Base-by-base conservation (phyloP, 2,113 vertebrate genomes). In the Mola mola region DNA sequence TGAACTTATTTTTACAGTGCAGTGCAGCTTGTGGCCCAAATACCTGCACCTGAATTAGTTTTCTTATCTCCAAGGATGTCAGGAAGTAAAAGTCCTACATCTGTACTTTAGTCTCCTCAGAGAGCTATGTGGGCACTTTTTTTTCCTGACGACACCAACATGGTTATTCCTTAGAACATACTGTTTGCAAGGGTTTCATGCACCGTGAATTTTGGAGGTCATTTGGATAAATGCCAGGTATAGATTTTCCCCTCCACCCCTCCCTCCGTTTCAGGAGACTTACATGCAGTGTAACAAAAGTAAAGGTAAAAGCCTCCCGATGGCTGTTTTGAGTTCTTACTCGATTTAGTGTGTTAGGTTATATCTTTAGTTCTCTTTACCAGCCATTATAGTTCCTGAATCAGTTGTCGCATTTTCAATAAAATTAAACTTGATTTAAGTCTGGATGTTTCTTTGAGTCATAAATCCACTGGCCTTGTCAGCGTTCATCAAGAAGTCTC, bases 71-170 rank as follows among this genome's bases (percentile, higher is more conserved):
- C 3, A 38, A 74, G 42, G 26, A 41, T n/a, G 19, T 29, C 34
- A 68, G 76, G 56, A 62, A 41, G 63, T 42, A 33, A 34, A 52
- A 17, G 75, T 11, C n/a, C 58, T 47, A 53, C 58, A 9, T 71
- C 79, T 83, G 66, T 85, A 59, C 26, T 75, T 81, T 7, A 16
- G 41, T 66, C 79, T 75, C 79, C 81, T 72, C 66, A 49, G 61
- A 75, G 75, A 83, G 64, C 77, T 50, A 79, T 19, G 26, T 7
- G 29, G 63, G 69, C 78, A 75, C 61, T 75, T 72, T 78, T 83
- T 75, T 61, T 82, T n/a, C n/a, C n/a, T n/a, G 86, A 86, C 85
- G 80, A 87, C 82, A 79, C 64, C 19, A 52, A 84, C 84, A 72
- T 43, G 62, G 49, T 83, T 85, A 81, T 67, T 79, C 84, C 79